Base-by-base conservation (phyloP, 2,888 invertebrate species). In the Oasisia sp. region DNA sequence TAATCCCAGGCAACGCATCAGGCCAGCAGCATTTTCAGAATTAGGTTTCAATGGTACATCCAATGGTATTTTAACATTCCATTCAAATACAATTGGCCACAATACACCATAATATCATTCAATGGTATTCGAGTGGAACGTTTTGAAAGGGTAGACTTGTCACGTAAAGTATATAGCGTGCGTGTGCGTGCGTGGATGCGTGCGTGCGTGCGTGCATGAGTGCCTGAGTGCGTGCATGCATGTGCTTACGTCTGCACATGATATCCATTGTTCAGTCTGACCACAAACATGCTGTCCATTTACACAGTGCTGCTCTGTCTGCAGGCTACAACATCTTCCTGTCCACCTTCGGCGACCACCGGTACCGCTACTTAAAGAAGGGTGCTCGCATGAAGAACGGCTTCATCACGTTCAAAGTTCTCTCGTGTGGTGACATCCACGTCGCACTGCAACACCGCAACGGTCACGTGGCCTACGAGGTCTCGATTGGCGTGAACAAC, bases 341-440 rank as follows among this genome's bases (percentile, higher is more conserved):
- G 11, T 27, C 12, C 74, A 92, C 92, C 58, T 92, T 92, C 32
- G 92, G 91, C 45, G 92, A 92, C 92, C 92, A 74, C 92, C 27
- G 91, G n/a, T 92, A 92, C 58, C 32, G 92, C 38, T 92, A 92
- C 44, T 32, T 91, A 32, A 92, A 92, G 92, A 92, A 92, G 91
- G 89, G 74, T 3, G n/a, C 27, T 27, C 74, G 74, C 74, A 74
- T n/a, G 74, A 74, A 74, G n/a, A 74, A 74, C n/a, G 74, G 74
- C 19, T 74, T 74, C 27, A 74, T 74, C 1, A 74, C 74, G 74
- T 74, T 74, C 74, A 74, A 74, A 74, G 74, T 74, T 74, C 27
- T 74, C 74, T 19, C 74, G n/a, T 74, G 74, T 7, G 74, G 74
- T 27, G 74, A 74, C 74, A 74, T 74, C 74, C 74, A 74, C 74